These are phyloP conservation scores for Triops longicaudatus DNA, from an alignment of 1,140 invertebrate species.

Conservation along the genomic window DNA sequence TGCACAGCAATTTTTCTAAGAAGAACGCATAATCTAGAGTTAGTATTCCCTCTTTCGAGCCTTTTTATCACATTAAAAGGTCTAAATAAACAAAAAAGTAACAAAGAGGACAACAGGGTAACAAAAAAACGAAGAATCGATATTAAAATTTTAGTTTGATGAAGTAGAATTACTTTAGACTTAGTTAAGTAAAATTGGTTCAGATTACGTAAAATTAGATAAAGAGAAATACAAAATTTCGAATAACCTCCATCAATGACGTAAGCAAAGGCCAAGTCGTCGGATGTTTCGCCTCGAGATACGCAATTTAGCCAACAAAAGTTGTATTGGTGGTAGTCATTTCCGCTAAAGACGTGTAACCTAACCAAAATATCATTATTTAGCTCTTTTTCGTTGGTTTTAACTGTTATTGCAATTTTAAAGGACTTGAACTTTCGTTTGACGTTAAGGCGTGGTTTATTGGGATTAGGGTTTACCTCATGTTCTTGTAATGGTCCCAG, in stretches of 20 bases:
- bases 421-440: no score
- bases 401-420: no score
- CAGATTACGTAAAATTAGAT: no score
- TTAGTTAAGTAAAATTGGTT: no score
- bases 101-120: no score
- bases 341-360: neutral
- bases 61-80: neutral
- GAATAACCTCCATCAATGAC: slow-evolving; percentile 54
- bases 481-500: slow-evolving; percentile 52
- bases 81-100: slow-evolving; percentile 31
- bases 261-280: slow-evolving; percentile 53
- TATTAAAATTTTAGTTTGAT: no score
- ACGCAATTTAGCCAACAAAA: neutral
- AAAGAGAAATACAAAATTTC: slow-evolving; percentile 26
- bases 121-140: no score
- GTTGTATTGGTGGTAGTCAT: neutral
- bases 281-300: neutral
- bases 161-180: no score
- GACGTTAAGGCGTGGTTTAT: neutral
- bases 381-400: neutral
- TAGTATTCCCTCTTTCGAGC: neutral
- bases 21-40: slow-evolving; percentile 24
- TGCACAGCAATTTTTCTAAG: slow-evolving; percentile 54
- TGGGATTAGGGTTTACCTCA: slow-evolving; percentile 34
- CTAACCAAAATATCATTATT: neutral